Conservation (phyloP, 2,113 vertebrate species). For the Lampris incognitus region DNA sequence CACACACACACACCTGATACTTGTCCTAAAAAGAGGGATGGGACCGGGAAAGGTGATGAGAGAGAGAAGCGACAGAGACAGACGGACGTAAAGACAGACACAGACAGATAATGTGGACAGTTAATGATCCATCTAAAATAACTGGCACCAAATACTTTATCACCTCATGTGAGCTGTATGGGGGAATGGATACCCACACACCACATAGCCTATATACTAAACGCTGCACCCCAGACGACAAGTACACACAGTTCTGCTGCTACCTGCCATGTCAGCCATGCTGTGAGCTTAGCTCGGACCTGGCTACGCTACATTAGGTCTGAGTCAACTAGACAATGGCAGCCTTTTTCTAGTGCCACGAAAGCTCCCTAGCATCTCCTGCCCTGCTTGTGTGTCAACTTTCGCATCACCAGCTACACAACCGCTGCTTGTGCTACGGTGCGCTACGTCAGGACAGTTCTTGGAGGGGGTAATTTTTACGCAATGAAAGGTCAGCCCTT, state of each 20-base stretch:
- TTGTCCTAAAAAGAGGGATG: slow-evolving; percentile 63
- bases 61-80: background rate
- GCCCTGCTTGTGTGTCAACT: background rate
- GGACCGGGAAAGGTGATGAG: slow-evolving; percentile 31
- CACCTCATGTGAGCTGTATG: slow-evolving; percentile 9
- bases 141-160: slow-evolving; percentile 8
- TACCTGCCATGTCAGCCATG: slow-evolving; percentile 11
- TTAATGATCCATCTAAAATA: slow-evolving; percentile 27
- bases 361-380: background rate
- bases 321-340: background rate
- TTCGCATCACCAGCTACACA: too few relatives aligned
- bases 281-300: slow-evolving; percentile 7
- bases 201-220: background rate
- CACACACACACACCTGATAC: slow-evolving; percentile 58
- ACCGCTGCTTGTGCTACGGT: too few relatives aligned
- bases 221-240: background rate
- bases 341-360: background rate
- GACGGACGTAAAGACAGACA: background rate
- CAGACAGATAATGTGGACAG: background rate
- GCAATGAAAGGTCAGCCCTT: too few relatives aligned
- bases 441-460: background rate
- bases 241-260: background rate
- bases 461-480: too few relatives aligned
- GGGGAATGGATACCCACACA: background rate
- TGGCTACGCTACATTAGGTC: slow-evolving; percentile 10